Conservation (phyloP, 2,113 vertebrate species). For the Anser cygnoides region DNA sequence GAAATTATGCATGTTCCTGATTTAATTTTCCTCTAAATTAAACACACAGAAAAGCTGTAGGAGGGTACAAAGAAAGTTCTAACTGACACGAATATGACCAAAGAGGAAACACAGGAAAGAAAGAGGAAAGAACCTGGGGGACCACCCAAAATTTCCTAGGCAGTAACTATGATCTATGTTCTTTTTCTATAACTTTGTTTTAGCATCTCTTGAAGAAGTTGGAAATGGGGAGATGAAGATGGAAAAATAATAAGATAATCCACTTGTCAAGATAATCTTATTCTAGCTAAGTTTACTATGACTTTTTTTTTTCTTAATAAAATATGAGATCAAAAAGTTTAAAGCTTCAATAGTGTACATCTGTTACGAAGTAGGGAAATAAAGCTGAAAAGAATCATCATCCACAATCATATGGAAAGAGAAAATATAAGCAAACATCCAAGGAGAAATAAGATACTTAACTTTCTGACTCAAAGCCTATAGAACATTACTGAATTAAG, state of each 20-base stretch:
- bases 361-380: not conserved
- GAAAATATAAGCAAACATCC: not conserved
- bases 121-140: not conserved
- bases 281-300: not conserved
- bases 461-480: not conserved
- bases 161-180: not conserved
- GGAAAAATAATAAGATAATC: not conserved
- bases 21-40: not conserved
- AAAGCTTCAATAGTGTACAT: not conserved
- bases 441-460: not conserved
- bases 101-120: not conserved
- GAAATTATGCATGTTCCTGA: not conserved
- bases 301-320: not conserved
- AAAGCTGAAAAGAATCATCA: not conserved
- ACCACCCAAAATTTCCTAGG: not conserved
- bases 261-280: not conserved
- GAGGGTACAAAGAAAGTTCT: not conserved
- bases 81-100: not conserved
- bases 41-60: not conserved
- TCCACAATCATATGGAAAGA: not conserved
- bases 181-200: not conserved
- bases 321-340: not conserved
- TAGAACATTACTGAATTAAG: not conserved
- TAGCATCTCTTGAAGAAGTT: not conserved
- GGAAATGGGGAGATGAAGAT: not conserved